Evolutionary conservation across 2,797 vertebrate genomes (phyloP), one percentile per base, ranked within the genome.

Genomic region (Poliocrania exsul): DNA sequence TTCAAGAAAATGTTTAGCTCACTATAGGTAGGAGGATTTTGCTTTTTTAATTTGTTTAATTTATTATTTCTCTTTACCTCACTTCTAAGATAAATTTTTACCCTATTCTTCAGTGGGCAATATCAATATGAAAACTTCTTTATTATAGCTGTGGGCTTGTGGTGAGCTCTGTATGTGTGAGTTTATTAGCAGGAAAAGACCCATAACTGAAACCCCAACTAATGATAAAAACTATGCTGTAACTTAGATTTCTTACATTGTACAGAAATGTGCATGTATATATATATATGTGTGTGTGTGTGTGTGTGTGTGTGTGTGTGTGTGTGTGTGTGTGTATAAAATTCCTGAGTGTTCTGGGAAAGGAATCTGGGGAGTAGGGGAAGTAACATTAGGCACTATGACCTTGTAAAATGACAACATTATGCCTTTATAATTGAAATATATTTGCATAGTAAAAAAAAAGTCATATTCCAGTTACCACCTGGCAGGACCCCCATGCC

Each of bases 381-480:
- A 65, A 64, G 51, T 92, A 81, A 70, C 5, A 50, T 91, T 91
- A 92, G 21, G 49, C 54, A 49, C 74, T 54, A 33, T 61, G 71
- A 60, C 84, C 77, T 85, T 92, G 42, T 72, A 87, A 93, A 95
- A 95, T 60, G 42, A 88, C 91, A 95, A 92, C 10, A 64, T 91
- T 94, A 94, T 95, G 54, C 88, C 38, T 96, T 92, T 73, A 61
- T 88, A 94, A 95, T 31, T 91, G 88, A 95, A 96, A 95, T 92
- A 47, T 92, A 95, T 95, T 96, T 96, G n/a, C 44, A 69, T 17
- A 81, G n/a, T 28, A 83, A 91, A 97, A 95, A 97, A 95, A 88
- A 67, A 90, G 81, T 81, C 33, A 21, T 74, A 88, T 92, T 56
- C 72, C 62, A 75, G 85, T 94, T 96, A 85, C 92, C 70, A 95